Evolutionary conservation across 2,888 invertebrate species (phyloP), one percentile per base, ranked within the genome.

Genomic region (Cheilosia impressa): DNA sequence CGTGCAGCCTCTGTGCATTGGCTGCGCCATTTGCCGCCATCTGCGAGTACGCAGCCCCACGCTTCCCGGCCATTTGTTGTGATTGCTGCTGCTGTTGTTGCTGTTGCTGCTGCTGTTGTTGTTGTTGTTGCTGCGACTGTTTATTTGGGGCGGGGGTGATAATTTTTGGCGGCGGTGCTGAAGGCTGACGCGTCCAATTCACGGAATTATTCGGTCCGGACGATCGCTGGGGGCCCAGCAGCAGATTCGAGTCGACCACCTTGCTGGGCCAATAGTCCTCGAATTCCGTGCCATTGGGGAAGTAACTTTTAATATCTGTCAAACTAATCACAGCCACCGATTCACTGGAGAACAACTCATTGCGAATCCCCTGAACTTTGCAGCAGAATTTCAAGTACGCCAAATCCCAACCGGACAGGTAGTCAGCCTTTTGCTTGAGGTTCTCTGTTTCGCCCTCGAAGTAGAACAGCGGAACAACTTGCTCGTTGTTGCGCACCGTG

Each of bases 191-290:
- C 31, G 96, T 96, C 96, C 96, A 96, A 88, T 96, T 96, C 0
- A 96, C 96, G 17, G 94, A 94, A 87, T 94, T 93, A 77, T 92
- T 92, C 1, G 89, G 89, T 87, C 90, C 90, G 22, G 95, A 95
- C 1, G 76, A 50, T 9, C 85, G 52, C 90, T 95, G 95, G 47
- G 95, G 95, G 65, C 94, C 94, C 88, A 96, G 95, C 57, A 97
- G 92, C 22, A 97, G 93, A 91, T 96, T 96, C 0, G 96, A 95
- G 89, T 97, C 97, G 87, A 96, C 95, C 77, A 96, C 96, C 93
- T 97, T 97, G 90, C 96, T 96, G 0, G 98, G 98, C 98, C 98
- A 98, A 92, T 97, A 98, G 89, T 97, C 97, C 91, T 98, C 97
- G 90, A 98, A 98, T 88, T 96, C 95, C 0, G 97, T 97, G 27